These are phyloP conservation scores for Brenthis ino DNA, from an alignment of 2,888 invertebrate genomes.

Conservation along the genomic window DNA sequence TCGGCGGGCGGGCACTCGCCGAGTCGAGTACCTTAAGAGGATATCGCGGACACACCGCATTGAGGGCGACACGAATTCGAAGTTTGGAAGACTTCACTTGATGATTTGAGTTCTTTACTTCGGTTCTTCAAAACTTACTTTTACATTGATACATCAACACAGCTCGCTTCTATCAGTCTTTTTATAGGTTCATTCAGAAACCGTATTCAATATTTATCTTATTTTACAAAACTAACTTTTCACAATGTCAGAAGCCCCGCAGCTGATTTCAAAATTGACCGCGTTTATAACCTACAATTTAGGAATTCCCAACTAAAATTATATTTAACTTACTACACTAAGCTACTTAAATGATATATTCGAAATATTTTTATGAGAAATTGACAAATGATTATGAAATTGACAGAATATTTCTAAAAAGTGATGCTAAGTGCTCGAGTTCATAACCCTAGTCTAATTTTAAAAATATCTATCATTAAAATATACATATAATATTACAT, in stretches of 20 bases:
- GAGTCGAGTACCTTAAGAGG: not conserved
- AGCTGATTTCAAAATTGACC: constrained; percentile 29
- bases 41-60: constrained; percentile 1
- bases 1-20: not conserved
- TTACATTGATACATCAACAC: constrained; percentile 32
- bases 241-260: constrained; percentile 11
- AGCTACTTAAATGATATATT: constrained; percentile 29
- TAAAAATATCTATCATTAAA: constrained; percentile 9
- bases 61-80: constrained; percentile 14
- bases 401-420: constrained; percentile 43
- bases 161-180: constrained; percentile 53
- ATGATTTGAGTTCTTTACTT: constrained; percentile 44
- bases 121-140: constrained; percentile 32
- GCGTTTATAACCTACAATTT: constrained; percentile 17
- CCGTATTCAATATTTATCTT: constrained; percentile 27
- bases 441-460: constrained; percentile 18
- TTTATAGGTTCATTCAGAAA: constrained; percentile 41
- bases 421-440: constrained; percentile 17
- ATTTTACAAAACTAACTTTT: constrained; percentile 25
- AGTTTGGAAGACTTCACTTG: constrained; percentile 56
- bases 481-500: not conserved
- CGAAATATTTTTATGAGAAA: constrained; percentile 42
- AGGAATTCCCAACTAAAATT: constrained; percentile 13
- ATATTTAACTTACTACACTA: constrained; percentile 12
- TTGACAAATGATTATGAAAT: constrained; percentile 54